These are phyloP conservation scores for Coecobrya sp. DNA, from an alignment of 2,888 invertebrate species.

Conservation along the genomic window DNA sequence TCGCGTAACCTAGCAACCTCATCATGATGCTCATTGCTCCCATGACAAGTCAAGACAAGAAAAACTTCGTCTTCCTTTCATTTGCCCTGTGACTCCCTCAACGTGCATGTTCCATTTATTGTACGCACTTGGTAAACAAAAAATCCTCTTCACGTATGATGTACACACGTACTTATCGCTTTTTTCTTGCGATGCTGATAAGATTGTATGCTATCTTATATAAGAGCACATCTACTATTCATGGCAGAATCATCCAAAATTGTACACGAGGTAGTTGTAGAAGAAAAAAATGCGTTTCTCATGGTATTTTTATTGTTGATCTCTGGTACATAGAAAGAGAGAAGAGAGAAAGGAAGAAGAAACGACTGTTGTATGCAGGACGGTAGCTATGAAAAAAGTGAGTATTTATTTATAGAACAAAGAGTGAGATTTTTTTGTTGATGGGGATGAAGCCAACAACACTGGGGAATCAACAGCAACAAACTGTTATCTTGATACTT, in stretches of 20 bases:
- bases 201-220: neutral
- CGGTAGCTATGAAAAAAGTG: slow-evolving; percentile 1
- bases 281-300: neutral
- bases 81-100: slow-evolving; percentile 4
- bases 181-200: slow-evolving; percentile 10
- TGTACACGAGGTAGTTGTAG: neutral
- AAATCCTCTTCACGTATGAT: neutral
- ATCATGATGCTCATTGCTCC: neutral
- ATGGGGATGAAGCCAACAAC: slow-evolving; percentile 14
- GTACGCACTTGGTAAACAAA: slow-evolving; percentile 46
- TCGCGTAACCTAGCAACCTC: neutral
- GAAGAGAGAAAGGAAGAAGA: neutral
- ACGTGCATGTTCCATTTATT: slow-evolving; percentile 23
- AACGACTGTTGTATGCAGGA: neutral
- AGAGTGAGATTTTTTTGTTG: slow-evolving; percentile 21
- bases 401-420: slow-evolving; percentile 44
- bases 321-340: slow-evolving; percentile 45
- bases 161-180: slow-evolving; percentile 32
- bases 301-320: slow-evolving; percentile 51
- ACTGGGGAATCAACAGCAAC: neutral
- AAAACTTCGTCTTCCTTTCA: slow-evolving; percentile 19
- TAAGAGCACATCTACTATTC: neutral
- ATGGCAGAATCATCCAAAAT: neutral
- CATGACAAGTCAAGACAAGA: neutral
- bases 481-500: slow-evolving; percentile 27